These are phyloP conservation scores for Amphiprion percula DNA, from an alignment of 2,113 vertebrate genomes.

Conservation along the genomic window DNA sequence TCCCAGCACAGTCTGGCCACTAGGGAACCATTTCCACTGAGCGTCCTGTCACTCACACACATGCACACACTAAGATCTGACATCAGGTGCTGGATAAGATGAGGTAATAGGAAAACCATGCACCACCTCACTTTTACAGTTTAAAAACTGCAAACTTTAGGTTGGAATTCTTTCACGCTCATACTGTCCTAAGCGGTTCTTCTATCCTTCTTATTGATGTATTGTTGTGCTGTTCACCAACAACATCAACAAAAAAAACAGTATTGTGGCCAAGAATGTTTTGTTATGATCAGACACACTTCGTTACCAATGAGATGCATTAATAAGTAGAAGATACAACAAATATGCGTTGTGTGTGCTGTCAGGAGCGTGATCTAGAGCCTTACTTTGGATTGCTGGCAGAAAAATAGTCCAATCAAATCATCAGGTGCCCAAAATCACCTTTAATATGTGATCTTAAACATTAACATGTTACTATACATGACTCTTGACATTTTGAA, in stretches of 20 bases:
- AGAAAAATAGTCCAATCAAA: no score
- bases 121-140: constrained; percentile 1
- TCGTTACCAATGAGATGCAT: background rate
- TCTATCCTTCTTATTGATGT: background rate
- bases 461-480: no score
- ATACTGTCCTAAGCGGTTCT: background rate
- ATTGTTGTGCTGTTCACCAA: constrained; percentile 3
- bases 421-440: no score
- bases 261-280: background rate
- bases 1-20: constrained; percentile 48
- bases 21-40: constrained; percentile 60
- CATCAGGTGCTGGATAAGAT: constrained; percentile 56
- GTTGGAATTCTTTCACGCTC: constrained; percentile 14
- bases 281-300: background rate
- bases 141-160: constrained; percentile 19
- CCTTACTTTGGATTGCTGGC: no score
- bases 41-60: constrained; percentile 57
- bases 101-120: constrained; percentile 67
- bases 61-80: constrained; percentile 34
- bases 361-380: no score
- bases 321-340: background rate
- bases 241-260: background rate
- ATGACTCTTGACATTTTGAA: no score
- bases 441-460: no score
- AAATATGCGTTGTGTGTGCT: no score